Evolutionary conservation across 2,113 vertebrate genomes (phyloP).

Genomic region (Microcebus griseorufus): DNA sequence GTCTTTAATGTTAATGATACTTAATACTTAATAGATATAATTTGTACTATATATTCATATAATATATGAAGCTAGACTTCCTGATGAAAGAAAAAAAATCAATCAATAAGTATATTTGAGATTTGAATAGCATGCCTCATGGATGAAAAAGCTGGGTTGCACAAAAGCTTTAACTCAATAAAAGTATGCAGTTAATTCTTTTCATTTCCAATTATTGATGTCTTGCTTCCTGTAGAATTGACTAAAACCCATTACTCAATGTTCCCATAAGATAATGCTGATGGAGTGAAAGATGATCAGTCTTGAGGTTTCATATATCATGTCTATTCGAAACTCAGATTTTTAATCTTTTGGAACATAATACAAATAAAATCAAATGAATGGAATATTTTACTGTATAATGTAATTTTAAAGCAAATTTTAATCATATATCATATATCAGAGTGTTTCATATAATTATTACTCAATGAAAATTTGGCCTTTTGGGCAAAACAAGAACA

Average conservation of each 20-base stretch:
- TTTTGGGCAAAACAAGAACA: slow-evolving; percentile 8
- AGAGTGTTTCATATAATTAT: not conserved
- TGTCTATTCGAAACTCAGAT: not conserved
- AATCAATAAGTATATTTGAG: not conserved
- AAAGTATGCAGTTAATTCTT: not conserved
- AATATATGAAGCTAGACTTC: not conserved
- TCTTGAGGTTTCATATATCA: not conserved
- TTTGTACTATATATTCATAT: not conserved
- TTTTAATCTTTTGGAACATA: slow-evolving; percentile 36
- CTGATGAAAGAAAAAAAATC: not conserved
- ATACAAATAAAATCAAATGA: slow-evolving; percentile 30
- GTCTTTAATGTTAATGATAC: not conserved
- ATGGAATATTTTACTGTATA: slow-evolving; percentile 9
- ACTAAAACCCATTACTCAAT: not conserved
- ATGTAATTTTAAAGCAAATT: not conserved
- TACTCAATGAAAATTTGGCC: not conserved
- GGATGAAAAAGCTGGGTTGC: not conserved
- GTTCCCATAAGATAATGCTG: slow-evolving; percentile 9
- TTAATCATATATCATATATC: not conserved
- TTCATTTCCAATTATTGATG: slow-evolving; percentile 27
- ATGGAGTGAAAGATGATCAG: not conserved
- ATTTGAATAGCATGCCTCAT: not conserved
- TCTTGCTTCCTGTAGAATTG: not conserved
- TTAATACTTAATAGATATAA: not conserved
- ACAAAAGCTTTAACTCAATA: slow-evolving; percentile 41